These are phyloP conservation scores for Sinhomidia bicolor DNA, from an alignment of 2,888 invertebrate species.

Conservation along the genomic window DNA sequence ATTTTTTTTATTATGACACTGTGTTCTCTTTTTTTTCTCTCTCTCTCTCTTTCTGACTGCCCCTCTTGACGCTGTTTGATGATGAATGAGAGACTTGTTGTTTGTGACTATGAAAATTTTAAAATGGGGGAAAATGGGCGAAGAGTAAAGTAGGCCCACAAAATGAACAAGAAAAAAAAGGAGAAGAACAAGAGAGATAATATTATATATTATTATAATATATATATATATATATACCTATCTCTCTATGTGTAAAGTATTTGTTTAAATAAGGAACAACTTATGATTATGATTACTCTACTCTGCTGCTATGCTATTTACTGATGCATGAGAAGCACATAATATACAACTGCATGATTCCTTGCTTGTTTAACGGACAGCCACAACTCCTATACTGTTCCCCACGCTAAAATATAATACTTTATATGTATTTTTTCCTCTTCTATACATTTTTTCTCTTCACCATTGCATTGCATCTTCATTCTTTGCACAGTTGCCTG, in stretches of 20 bases:
- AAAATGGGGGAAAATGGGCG: slow-evolving; percentile 39
- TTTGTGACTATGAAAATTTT: slow-evolving; percentile 36
- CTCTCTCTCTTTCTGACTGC: neutral
- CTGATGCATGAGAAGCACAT: slow-evolving; percentile 35
- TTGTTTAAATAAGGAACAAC: slow-evolving; percentile 17
- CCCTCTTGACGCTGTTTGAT: neutral
- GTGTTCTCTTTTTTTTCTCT: neutral
- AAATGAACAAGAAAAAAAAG: neutral
- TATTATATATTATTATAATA: neutral
- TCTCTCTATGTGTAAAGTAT: neutral
- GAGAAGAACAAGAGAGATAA: slow-evolving; percentile 15
- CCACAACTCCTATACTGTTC: slow-evolving; percentile 45
- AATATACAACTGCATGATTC: neutral
- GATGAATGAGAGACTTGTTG: slow-evolving; percentile 29
- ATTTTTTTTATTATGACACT: neutral
- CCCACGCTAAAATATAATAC: slow-evolving; percentile 12
- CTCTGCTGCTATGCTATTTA: neutral
- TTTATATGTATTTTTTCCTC: slow-evolving; percentile 23
- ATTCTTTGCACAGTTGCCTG: slow-evolving; percentile 3
- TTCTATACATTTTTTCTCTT: neutral
- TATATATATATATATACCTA: too few species aligned
- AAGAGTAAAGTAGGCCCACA: slow-evolving; percentile 27
- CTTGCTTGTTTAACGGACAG: slow-evolving; percentile 60
- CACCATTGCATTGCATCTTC: neutral
- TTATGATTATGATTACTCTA: slow-evolving; percentile 25